A percentile compares a stretch with the other conserved stretches of the same genome.
Conservation (phyloP, 2,797 vertebrate genomes). For the Bradypodion ventrale region DNA sequence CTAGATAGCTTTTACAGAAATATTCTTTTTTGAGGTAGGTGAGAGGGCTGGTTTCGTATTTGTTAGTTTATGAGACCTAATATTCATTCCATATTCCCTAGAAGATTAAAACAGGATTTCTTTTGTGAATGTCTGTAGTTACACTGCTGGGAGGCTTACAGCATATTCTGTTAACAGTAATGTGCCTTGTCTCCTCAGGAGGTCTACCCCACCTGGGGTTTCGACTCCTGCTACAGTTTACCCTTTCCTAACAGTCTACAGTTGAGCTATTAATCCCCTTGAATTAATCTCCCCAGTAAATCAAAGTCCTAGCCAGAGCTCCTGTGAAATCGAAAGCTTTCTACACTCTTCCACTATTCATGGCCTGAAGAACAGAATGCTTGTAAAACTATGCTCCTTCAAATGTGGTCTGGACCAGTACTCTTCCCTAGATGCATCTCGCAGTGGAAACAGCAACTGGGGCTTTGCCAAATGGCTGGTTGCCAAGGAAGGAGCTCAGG, state of each 20-base stretch:
- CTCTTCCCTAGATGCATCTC: background rate
- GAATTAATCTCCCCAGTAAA: background rate
- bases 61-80: background rate
- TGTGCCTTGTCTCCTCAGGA: background rate
- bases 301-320: background rate
- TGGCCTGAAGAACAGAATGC: background rate
- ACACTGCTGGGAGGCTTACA: background rate
- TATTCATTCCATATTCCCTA: background rate
- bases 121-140: background rate
- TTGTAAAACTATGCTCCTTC: background rate
- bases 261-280: background rate
- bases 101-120: background rate
- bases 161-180: background rate
- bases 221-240: too few relatives aligned
- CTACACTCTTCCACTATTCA: background rate
- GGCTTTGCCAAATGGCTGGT: background rate
- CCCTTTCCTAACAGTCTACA: background rate
- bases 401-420: background rate
- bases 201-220: background rate
- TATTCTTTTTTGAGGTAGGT: background rate
- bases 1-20: slow-evolving; percentile 62
- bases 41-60: background rate
- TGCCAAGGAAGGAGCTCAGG: background rate
- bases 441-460: background rate
- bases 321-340: background rate